A percentile compares a stretch with the other conserved stretches of the same genome.
phyloP scores from a whole-genome alignment of 2,888 invertebrate species.

The Arge pagana region DNA sequence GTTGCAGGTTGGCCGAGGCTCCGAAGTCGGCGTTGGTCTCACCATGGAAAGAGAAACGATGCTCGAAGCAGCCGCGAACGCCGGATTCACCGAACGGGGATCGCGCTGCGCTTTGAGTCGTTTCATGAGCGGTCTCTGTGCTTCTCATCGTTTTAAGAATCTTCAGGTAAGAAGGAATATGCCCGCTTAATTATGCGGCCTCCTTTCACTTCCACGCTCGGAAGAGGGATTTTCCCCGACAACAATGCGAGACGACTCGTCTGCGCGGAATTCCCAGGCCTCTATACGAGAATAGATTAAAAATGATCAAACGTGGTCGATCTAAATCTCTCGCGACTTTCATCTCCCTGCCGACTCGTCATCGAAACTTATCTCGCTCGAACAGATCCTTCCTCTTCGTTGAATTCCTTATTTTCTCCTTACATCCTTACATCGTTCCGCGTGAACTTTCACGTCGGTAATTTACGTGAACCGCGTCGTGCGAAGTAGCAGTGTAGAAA shows the following conservation, averaged over 20 bases:
- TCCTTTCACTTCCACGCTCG: too few relatives aligned
- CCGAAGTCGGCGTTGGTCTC: slow-evolving; percentile 44
- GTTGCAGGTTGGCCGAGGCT: slow-evolving; percentile 44
- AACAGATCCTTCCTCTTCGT: neutral
- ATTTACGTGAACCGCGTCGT: too few relatives aligned
- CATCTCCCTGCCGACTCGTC: neutral
- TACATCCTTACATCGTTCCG: too few relatives aligned
- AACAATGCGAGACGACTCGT: neutral
- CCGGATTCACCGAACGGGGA: slow-evolving; percentile 33
- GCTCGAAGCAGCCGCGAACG: slow-evolving; percentile 35
- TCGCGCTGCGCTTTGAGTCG: slow-evolving; percentile 44
- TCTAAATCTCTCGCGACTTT: slow-evolving; percentile 3
- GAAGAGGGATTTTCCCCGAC: neutral
- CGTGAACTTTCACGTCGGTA: too few relatives aligned
- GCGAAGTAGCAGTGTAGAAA: too few relatives aligned
- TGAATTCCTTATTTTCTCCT: slow-evolving; percentile 5
- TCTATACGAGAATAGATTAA: slow-evolving; percentile 20
- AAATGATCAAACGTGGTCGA: slow-evolving; percentile 20
- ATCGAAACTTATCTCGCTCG: neutral
- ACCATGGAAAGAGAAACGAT: slow-evolving; percentile 37
- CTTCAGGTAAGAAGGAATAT: slow-evolving; percentile 78
- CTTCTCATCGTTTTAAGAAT: slow-evolving; percentile 79
- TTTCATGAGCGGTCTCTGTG: slow-evolving; percentile 62
- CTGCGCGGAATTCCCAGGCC: slow-evolving; percentile 3
- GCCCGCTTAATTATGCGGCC: too few relatives aligned